Percentiles rank a stretch among this genome's conserved stretches.
Conservation (phyloP, 2,888 invertebrate genomes). For the Tenodera sinensis region DNA sequence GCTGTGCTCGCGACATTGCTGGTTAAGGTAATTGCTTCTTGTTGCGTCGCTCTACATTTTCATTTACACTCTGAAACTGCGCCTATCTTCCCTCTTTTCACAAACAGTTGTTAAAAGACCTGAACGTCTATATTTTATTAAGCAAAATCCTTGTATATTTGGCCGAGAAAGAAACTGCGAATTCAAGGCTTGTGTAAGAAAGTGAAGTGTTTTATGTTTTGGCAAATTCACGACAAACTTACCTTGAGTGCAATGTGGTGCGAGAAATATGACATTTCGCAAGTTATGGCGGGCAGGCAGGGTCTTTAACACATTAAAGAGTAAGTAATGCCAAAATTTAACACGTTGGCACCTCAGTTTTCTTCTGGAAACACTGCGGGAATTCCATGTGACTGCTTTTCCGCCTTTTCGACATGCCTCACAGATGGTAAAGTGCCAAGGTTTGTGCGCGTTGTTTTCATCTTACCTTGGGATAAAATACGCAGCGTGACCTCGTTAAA, state of each 20-base stretch:
- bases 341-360: background rate
- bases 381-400: background rate
- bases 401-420: background rate
- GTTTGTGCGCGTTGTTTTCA: background rate
- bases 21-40: background rate
- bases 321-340: background rate
- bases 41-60: background rate
- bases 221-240: too few species aligned
- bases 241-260: too few species aligned
- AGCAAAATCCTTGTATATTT: too few species aligned
- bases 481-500: too few species aligned
- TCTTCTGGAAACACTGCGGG: background rate
- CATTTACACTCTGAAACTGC: background rate
- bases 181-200: too few species aligned
- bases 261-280: too few species aligned
- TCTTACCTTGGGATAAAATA: too few species aligned
- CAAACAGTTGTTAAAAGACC: too few species aligned
- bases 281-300: too few species aligned
- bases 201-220: too few species aligned
- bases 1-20: background rate
- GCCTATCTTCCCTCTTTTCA: background rate
- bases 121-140: too few species aligned
- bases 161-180: too few species aligned
- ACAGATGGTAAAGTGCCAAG: background rate
- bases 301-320: background rate